Evolutionary conservation across 1,140 invertebrate species (phyloP).

Genomic region (Eubasilissa regina): DNA sequence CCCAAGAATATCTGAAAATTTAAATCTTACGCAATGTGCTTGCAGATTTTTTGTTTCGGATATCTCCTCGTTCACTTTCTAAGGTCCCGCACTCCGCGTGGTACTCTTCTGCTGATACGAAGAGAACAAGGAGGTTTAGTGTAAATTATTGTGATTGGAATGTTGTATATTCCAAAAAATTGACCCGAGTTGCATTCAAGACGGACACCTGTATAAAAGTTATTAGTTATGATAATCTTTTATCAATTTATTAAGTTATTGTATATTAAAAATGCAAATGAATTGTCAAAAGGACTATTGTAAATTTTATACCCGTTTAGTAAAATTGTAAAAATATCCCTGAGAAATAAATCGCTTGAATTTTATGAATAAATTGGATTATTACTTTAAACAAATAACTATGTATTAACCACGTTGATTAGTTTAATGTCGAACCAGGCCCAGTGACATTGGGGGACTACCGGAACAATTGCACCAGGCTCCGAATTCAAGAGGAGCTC

Average conservation of each 20-base stretch:
- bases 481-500: too few relatives aligned
- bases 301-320: conserved; percentile 42
- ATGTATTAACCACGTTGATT: too few relatives aligned
- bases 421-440: too few relatives aligned
- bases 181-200: conserved; percentile 26
- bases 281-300: conserved; percentile 30
- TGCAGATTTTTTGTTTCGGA: background rate
- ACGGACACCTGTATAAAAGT: conserved; percentile 15
- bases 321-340: conserved; percentile 35
- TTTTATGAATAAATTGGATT: conserved; percentile 37
- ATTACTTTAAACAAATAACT: background rate
- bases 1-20: background rate
- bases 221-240: conserved; percentile 20
- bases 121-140: too few relatives aligned
- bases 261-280: conserved; percentile 21
- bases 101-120: too few relatives aligned
- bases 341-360: conserved; percentile 32
- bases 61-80: background rate
- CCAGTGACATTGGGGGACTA: too few relatives aligned
- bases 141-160: background rate
- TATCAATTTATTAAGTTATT: conserved; percentile 33
- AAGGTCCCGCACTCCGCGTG: background rate
- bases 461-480: too few relatives aligned
- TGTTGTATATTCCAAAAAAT: conserved; percentile 8
- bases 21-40: background rate